A percentile compares a stretch with the other conserved stretches of the same genome.
These are phyloP conservation scores for Carcina quercana DNA, from an alignment of 2,888 invertebrate species.

Conservation along the genomic window DNA sequence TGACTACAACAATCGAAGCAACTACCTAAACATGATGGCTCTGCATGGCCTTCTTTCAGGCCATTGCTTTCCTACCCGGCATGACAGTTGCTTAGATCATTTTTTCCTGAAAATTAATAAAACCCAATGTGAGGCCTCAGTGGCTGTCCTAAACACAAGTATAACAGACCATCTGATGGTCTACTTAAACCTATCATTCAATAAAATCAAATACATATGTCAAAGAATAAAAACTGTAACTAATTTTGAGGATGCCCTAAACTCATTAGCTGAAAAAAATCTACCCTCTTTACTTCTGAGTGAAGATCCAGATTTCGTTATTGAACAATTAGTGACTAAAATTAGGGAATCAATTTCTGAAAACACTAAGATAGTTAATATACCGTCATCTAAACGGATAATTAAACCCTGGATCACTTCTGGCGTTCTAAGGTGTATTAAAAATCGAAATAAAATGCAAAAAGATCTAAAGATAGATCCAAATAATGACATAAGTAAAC, in stretches of 20 bases:
- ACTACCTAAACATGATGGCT: too few relatives aligned
- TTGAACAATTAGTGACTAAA: neutral
- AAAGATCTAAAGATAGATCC: too few relatives aligned
- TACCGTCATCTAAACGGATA: too few relatives aligned
- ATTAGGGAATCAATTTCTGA: neutral
- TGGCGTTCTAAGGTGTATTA: too few relatives aligned
- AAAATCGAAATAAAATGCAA: too few relatives aligned
- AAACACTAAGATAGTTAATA: too few relatives aligned
- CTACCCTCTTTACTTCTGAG: too few relatives aligned
- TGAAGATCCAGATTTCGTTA: conserved; percentile 1
- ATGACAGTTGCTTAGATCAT: conserved; percentile 2
- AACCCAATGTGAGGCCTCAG: neutral
- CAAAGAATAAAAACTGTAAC: too few relatives aligned
- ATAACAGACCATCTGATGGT: too few relatives aligned
- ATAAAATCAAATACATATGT: neutral
- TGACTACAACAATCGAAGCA: too few relatives aligned
- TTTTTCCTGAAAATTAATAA: conserved; percentile 3
- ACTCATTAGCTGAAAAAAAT: neutral
- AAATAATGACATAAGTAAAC: conserved; percentile 2
- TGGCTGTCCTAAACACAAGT: conserved; percentile 3
- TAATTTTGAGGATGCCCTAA: conserved; percentile 1
- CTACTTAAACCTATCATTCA: too few relatives aligned
- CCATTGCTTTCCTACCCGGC: conserved; percentile 2
- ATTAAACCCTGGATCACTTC: too few relatives aligned
- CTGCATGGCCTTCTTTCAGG: conserved; percentile 4